phyloP scores from a whole-genome alignment of 37 sponge, comb jelly and placozoan species.

The Cliona cf. orientalis region DNA sequence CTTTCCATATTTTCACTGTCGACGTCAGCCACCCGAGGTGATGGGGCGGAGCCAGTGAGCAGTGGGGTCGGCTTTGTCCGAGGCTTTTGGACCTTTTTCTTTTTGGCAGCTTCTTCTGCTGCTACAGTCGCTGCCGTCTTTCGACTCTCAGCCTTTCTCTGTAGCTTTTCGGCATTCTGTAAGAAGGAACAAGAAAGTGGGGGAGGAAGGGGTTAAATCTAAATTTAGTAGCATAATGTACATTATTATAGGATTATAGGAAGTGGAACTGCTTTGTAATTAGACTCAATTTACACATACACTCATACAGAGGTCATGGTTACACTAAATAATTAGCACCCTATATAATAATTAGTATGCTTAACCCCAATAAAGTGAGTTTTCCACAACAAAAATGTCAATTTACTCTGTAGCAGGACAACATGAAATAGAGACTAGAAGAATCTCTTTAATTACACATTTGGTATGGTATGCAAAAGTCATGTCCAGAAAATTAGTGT shows the following conservation, averaged over 20 bases:
- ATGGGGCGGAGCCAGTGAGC: not conserved
- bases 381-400: no score
- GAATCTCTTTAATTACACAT: no score
- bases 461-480: no score
- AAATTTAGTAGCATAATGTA: not conserved
- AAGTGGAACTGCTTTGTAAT: no score
- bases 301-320: no score
- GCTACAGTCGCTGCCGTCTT: conserved; percentile 19
- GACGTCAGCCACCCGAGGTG: not conserved
- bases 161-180: conserved; percentile 75
- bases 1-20: conserved; percentile 60
- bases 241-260: no score
- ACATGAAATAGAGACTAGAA: no score
- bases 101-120: conserved; percentile 15
- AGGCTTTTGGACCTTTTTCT: conserved; percentile 18
- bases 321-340: no score
- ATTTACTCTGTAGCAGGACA: no score
- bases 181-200: not conserved
- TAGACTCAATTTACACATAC: not conserved
- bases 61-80: not conserved
- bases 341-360: no score
- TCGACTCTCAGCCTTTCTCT: conserved; percentile 50
- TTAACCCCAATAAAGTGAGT: no score
- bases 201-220: not conserved
- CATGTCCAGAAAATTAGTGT: no score